Conservation (phyloP, 2,113 vertebrate species). For the Dendrocopos noguchii region DNA sequence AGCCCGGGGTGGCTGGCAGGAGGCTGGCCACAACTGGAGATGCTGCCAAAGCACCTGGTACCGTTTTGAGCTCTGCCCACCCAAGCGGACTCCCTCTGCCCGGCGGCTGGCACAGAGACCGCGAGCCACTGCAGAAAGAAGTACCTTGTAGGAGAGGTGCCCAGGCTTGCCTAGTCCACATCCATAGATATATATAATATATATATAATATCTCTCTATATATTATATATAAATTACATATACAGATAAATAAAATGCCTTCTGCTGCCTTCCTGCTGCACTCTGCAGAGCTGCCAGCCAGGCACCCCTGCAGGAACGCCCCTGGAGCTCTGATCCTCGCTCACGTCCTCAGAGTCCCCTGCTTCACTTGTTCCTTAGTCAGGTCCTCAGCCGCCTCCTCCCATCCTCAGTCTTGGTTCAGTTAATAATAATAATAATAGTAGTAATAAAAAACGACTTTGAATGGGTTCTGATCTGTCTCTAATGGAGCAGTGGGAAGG, state of each 20-base stretch:
- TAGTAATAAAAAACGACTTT: constrained; percentile 78
- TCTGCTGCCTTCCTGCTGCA: constrained; percentile 63
- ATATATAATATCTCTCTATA: constrained; percentile 81
- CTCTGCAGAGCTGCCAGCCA: constrained; percentile 56
- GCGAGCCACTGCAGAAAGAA: constrained; percentile 69
- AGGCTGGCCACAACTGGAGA: constrained; percentile 24
- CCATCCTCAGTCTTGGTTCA: constrained; percentile 82
- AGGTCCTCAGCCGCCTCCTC: constrained; percentile 76
- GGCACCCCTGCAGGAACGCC: constrained; percentile 65
- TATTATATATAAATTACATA: constrained; percentile 85
- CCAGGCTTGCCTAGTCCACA: constrained; percentile 75
- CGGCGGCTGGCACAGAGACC: constrained; percentile 44
- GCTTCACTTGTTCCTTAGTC: constrained; percentile 45
- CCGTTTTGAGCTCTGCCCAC: constrained; percentile 75
- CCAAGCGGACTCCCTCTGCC: constrained; percentile 28
- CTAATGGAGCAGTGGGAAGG: constrained; percentile 81
- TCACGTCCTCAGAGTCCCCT: constrained; percentile 47
- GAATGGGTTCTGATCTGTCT: constrained; percentile 84
- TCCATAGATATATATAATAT: constrained; percentile 74
- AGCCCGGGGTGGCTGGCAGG: constrained; percentile 12
- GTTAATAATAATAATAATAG: constrained; percentile 55
- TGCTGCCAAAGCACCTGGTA: constrained; percentile 19
- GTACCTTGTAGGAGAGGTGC: constrained; percentile 71
- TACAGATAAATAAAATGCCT: constrained; percentile 83
- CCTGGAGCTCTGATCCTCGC: constrained; percentile 50